These are phyloP conservation scores for Sericinus montela DNA, from an alignment of 2,888 invertebrate genomes.

Conservation along the genomic window DNA sequence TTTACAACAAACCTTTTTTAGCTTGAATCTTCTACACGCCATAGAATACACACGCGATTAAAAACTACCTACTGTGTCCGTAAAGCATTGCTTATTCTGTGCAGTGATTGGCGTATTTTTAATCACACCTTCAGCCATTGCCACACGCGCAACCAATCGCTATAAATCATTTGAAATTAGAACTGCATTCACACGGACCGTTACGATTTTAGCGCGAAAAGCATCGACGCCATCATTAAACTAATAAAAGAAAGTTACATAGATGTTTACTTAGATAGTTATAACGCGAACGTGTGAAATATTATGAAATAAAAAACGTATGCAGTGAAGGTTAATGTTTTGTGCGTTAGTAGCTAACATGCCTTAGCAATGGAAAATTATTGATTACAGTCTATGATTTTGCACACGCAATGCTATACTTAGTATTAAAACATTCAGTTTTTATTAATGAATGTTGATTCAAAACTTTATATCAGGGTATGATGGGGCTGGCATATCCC, in stretches of 20 bases:
- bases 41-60: neutral
- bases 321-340: slow-evolving; percentile 11
- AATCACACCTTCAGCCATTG: slow-evolving; percentile 39
- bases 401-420: slow-evolving; percentile 6
- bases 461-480: too few relatives aligned
- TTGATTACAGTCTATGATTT: slow-evolving; percentile 7
- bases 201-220: slow-evolving; percentile 41
- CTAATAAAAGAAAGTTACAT: slow-evolving; percentile 6
- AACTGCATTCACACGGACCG: slow-evolving; percentile 51
- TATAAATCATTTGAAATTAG: slow-evolving; percentile 59
- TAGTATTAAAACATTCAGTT: neutral
- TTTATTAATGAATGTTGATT: too few relatives aligned
- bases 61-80: slow-evolving; percentile 33
- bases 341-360: neutral
- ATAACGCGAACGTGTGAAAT: neutral
- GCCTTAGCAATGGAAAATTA: slow-evolving; percentile 2
- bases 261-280: too few relatives aligned
- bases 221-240: slow-evolving; percentile 30
- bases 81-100: slow-evolving; percentile 43
- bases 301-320: slow-evolving; percentile 12
- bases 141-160: slow-evolving; percentile 50
- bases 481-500: too few relatives aligned
- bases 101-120: slow-evolving; percentile 42
- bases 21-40: slow-evolving; percentile 17
- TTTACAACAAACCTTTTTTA: slow-evolving; percentile 23